phyloP scores from a whole-genome alignment of 2,888 invertebrate species.

The Cerastis rubricosa region DNA sequence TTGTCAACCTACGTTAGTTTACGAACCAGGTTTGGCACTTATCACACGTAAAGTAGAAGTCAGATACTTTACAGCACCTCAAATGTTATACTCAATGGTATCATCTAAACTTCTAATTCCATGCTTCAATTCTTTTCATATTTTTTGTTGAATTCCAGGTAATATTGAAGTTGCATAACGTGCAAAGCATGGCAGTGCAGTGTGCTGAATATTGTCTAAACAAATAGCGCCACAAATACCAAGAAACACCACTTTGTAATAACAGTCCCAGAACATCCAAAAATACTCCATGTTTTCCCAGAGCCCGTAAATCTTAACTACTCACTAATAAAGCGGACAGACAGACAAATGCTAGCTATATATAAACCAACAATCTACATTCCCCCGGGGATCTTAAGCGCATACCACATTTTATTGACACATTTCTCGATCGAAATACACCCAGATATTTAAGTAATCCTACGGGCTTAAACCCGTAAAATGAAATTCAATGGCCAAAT shows the following conservation, averaged over 20 bases:
- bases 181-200: background rate
- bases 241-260: constrained; percentile 24
- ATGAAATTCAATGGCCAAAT: constrained; percentile 3
- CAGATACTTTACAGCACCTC: too few species aligned
- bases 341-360: constrained; percentile 82
- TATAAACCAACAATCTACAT: constrained; percentile 83
- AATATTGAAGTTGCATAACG: background rate
- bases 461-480: background rate
- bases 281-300: constrained; percentile 77
- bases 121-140: background rate
- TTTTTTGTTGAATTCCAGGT: too few species aligned
- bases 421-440: constrained; percentile 43
- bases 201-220: background rate
- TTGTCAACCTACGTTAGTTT: too few species aligned
- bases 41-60: too few species aligned
- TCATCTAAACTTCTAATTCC: background rate
- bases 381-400: constrained; percentile 67
- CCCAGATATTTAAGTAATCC: constrained; percentile 31
- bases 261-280: constrained; percentile 39
- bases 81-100: too few species aligned
- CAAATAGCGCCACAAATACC: background rate
- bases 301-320: constrained; percentile 80
- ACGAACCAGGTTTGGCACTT: too few species aligned
- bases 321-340: constrained; percentile 84
- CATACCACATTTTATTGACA: constrained; percentile 59